Conservation (phyloP, 2,797 vertebrate species). For the Echeneis naucrates region DNA sequence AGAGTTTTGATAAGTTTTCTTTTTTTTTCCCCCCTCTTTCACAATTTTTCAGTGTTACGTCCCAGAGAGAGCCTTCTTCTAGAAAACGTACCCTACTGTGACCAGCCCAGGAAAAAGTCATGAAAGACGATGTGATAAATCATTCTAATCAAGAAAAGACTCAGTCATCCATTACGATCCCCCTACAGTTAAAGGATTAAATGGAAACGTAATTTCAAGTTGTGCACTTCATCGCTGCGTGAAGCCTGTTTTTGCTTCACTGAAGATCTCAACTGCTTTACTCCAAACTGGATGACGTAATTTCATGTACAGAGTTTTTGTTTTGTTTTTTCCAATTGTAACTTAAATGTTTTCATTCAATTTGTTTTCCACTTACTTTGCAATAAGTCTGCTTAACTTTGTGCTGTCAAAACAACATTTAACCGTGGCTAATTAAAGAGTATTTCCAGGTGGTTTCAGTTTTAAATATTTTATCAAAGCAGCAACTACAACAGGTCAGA, state of each 20-base stretch:
- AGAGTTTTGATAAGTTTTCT: background rate
- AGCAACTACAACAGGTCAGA: background rate
- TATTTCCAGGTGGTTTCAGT: background rate
- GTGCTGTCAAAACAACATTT: constrained; percentile 1
- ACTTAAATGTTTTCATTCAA: constrained; percentile 11
- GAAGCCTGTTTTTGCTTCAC: background rate
- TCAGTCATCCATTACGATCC: background rate
- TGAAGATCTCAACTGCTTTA: constrained; percentile 3
- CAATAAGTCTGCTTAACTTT: background rate
- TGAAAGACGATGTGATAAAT: constrained; percentile 47
- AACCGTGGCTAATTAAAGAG: constrained; percentile 17
- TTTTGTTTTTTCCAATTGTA: constrained; percentile 42
- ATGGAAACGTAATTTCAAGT: constrained; percentile 18
- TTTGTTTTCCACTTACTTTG: background rate
- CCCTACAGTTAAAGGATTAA: constrained; percentile 18
- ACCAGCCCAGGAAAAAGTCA: constrained; percentile 78
- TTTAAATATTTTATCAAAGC: background rate
- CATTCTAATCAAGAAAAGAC: constrained; percentile 22
- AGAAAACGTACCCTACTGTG: constrained; percentile 86
- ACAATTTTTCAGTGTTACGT: constrained; percentile 76
- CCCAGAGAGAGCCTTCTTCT: constrained; percentile 79
- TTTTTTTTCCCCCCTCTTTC: constrained; percentile 4
- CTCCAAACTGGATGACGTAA: background rate
- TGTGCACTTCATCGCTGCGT: constrained; percentile 4
- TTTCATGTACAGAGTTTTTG: constrained; percentile 45